Evolutionary conservation across 2,113 vertebrate species (phyloP), one percentile per base, ranked within the genome.

Genomic region (Ctenomys sociabilis): DNA sequence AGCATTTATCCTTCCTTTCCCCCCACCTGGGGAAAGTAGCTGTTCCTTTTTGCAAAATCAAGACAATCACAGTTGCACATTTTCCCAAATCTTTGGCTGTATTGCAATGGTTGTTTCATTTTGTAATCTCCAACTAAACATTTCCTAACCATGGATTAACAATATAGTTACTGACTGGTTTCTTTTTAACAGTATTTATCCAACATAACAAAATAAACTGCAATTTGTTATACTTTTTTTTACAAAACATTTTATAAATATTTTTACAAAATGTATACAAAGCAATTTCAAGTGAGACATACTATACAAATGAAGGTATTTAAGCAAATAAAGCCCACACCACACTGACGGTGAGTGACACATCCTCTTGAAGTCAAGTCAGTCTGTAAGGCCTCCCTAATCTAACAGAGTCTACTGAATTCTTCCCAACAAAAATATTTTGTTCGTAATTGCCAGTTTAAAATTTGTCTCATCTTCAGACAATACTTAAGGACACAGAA

Each of bases 211-310:
- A 99, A 99, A 99, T 99, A 99, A 99, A 99, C 99, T 99, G 98
- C 98, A 98, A 99, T 99, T 99, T 99, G 98, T 99, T 98, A 98
- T 98, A 99, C 98, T 98, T 99, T 98, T 98, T 98, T 99, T 98
- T 98, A 99, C 98, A 99, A 99, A 99, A 99, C 98, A 99, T 98
- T 99, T 99, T 99, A 98, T 99, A 99, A 99, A 99, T 99, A 99
- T 99, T 99, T 99, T 99, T 99, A 99, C 98, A 99, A 99, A 99
- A 99, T 99, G 99, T 99, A 99, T 99, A 99, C 99, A 99, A 99
- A 99, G 99, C 98, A 99, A 99, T 99, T 99, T 98, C 98, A 99
- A 99, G 98, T 99, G 99, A 99, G 99, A 99, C 98, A 98, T 98
- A 98, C 98, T 99, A 98, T 99, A 99, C 99, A 99, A 99, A 99